Evolutionary conservation across 2,888 invertebrate species (phyloP), one percentile per base, ranked within the genome.

Genomic region (Eristalis arbustorum): DNA sequence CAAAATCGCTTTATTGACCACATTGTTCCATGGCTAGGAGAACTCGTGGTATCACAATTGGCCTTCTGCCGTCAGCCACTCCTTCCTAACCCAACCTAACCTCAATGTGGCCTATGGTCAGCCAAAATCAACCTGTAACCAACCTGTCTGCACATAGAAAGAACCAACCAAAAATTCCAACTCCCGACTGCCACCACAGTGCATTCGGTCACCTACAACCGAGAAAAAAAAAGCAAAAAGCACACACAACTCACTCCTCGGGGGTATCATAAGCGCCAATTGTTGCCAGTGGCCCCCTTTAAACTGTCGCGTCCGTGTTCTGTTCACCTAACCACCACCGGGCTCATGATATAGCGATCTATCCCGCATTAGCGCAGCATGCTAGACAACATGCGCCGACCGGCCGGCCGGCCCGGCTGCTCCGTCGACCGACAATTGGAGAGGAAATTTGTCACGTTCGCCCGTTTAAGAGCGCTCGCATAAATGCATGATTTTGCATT

Each of bases 371-470:
- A 85, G 85, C 77, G 67, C 82, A 67, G 77, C 77, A 85, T 76
- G 85, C 66, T 69, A 81, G 49, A 18, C 71, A 84, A 80, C 76
- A 85, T 81, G 76, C 72, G 49, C 28, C 83, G 25, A 25, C 59
- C 59, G 49, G 18, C 59, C 59, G 23, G 25, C 10, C 59, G 49
- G 49, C 10, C 59, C 59, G 23, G 25, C 10, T 25, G 49, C 18
- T 49, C 74, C 73, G 62, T 77, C 83, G 75, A 83, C 82, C 77
- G 74, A 75, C 78, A 85, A 85, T 74, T 85, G 82, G 59, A 82
- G 61, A 77, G 89, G 89, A 89, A 91, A 91, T 91, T 91, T 91
- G 91, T 91, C 91, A 91, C 91, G 91, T 91, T 91, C 91, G 87
- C 90, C 91, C 90, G 89, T 91, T 91, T 91, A 90, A 91, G 91